Percentiles rank a stretch among this genome's conserved stretches.
phyloP scores from a whole-genome alignment of 2,797 vertebrate species.

The Clamator glandarius region DNA sequence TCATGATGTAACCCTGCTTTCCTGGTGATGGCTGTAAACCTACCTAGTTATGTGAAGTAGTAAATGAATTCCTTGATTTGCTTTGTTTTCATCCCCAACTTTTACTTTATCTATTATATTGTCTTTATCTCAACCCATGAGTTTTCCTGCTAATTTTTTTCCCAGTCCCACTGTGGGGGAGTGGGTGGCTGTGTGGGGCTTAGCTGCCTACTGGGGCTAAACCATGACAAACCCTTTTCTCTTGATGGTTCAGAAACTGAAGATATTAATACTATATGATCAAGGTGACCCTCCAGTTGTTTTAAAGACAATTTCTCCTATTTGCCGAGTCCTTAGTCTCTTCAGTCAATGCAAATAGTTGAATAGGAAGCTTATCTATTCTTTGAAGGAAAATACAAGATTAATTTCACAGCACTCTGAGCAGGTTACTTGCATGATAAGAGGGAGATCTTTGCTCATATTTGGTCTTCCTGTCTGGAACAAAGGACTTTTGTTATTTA shows the following conservation, averaged over 20 bases:
- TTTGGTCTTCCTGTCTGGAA: not conserved
- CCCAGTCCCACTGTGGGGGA: not conserved
- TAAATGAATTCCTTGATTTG: not conserved
- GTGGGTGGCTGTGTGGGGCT: not conserved
- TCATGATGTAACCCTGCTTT: not conserved
- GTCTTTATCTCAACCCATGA: not conserved
- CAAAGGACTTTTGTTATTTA: not conserved
- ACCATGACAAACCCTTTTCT: not conserved
- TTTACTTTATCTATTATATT: not conserved
- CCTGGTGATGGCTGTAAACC: not conserved
- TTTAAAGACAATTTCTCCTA: not conserved
- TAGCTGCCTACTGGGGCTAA: not conserved
- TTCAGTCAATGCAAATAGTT: not conserved
- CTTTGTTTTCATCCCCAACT: fast-evolving
- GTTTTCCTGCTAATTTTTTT: not conserved
- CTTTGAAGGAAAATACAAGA: not conserved
- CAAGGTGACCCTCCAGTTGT: not conserved
- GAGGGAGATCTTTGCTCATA: not conserved
- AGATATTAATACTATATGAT: not conserved
- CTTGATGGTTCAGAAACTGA: not conserved
- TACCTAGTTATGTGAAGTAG: fast-evolving
- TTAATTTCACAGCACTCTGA: not conserved
- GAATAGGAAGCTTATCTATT: not conserved
- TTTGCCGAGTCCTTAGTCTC: not conserved
- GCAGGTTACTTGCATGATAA: not conserved